Evolutionary conservation across 2,797 vertebrate species (phyloP).

Genomic region (Dipus sagitta): DNA sequence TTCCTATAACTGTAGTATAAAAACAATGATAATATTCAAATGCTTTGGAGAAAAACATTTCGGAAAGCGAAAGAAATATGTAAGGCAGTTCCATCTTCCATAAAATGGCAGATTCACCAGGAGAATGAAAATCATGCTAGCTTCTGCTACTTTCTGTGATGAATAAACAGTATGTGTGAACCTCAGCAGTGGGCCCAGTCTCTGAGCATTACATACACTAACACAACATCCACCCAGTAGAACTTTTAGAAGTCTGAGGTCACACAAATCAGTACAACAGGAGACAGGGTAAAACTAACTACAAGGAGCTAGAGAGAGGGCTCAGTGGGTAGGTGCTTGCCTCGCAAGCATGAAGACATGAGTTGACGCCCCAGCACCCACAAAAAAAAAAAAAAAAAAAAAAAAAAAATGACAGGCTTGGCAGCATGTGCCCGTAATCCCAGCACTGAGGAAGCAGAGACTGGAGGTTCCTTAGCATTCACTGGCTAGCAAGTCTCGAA

Average conservation of each 20-base stretch:
- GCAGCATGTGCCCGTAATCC: too few species aligned
- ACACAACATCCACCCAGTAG: neutral
- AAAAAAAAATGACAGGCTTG: too few species aligned
- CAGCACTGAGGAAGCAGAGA: too few species aligned
- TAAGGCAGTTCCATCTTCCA: conserved; percentile 13
- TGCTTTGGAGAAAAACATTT: conserved; percentile 40
- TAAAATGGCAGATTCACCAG: neutral
- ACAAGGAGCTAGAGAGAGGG: neutral
- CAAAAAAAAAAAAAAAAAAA: too few species aligned
- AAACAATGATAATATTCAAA: conserved; percentile 41
- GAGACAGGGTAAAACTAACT: conserved; percentile 24
- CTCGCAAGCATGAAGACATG: too few species aligned
- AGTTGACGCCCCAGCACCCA: too few species aligned
- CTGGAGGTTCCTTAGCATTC: too few species aligned
- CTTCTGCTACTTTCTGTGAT: conserved; percentile 20
- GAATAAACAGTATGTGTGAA: neutral
- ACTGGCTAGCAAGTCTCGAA: too few species aligned
- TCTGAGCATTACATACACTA: neutral
- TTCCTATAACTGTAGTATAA: neutral
- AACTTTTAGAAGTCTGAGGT: neutral
- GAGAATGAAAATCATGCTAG: conserved; percentile 57
- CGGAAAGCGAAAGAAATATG: conserved; percentile 32
- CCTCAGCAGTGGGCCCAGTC: neutral
- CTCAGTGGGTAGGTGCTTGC: too few species aligned
- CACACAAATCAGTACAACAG: conserved; percentile 47